Base-by-base conservation (phyloP, 2,888 invertebrate species). In the Buathra laborator region DNA sequence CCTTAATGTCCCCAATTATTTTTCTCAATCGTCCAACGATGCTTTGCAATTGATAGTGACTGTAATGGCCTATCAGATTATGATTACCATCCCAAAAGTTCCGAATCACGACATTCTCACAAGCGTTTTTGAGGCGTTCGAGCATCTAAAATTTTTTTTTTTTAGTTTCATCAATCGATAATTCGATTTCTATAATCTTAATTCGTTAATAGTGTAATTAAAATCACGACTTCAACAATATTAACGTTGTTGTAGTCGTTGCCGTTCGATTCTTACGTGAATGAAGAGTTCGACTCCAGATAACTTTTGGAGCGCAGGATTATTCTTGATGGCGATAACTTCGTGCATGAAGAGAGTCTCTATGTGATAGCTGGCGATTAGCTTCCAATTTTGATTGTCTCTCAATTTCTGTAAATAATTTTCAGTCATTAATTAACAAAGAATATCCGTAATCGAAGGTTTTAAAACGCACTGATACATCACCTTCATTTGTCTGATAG, bases 341-440 rank as follows among this genome's bases (percentile, higher is more conserved):
- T 94, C 94, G 92, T 94, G 94, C 71, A 95, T 94, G 88, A 95
- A 94, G 0, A 95, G 83, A 0, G 95, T 95, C 89, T 96, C 96
- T 0, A 96, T 94, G 74, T 94, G 95, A 86, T 96, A 96, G 86
- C 95, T 95, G 0, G 95, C 94, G 16, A 96, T 93, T 12, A 91
- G 91, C 0, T 92, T 86, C 94, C 95, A 94, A 0, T 91, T 90
- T 53, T 93, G 92, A 0, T 93, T 90, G 87, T 95, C 95, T 3
- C 95, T 94, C 2, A 96, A 88, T 91, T 95, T 95, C 93, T 96
- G 70, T 53, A 9, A 81, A 79, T 24, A 12, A 51, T 5, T 10
- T 78, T 48, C 68, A 19, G 10, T 10, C 4, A 56, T 48, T 46
- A 37, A 56, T 48, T 67, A 37, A 24, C 24, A 19, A 19, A 0